A percentile compares a stretch with the other conserved stretches of the same genome.
Evolutionary conservation across 2,888 invertebrate genomes (phyloP).

Genomic region (Clivina fossor): DNA sequence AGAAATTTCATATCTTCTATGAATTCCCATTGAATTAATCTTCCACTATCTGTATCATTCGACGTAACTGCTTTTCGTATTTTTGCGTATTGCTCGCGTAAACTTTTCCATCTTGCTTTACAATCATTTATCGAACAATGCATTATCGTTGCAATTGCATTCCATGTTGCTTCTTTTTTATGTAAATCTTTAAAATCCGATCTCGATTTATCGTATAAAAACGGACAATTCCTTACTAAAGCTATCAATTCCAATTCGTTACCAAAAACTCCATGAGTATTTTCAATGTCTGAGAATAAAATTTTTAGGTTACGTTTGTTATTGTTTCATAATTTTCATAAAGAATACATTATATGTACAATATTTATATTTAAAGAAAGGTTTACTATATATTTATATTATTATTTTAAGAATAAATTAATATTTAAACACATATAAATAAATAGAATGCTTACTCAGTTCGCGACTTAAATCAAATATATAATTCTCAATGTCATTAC

Average conservation of each 20-base stretch:
- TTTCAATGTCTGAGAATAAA: conserved; percentile 38
- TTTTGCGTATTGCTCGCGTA: conserved; percentile 40
- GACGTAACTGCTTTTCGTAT: conserved; percentile 31
- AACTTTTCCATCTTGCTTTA: conserved; percentile 37
- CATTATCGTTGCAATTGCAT: conserved; percentile 40
- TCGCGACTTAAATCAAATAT: conserved; percentile 26
- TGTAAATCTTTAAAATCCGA: conserved; percentile 40
- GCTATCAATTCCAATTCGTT: conserved; percentile 43
- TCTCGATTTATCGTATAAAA: conserved; percentile 40
- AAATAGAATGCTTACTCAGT: conserved; percentile 15
- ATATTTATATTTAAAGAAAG: too few species aligned
- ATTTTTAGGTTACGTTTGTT: conserved; percentile 1
- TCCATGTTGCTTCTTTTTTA: conserved; percentile 42
- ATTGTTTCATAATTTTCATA: not conserved
- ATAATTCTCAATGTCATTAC: conserved; percentile 25
- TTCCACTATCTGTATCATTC: conserved; percentile 14
- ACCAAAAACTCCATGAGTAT: conserved; percentile 40
- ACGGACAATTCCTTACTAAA: conserved; percentile 41
- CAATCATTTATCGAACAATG: conserved; percentile 37
- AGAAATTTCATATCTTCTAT: conserved; percentile 43
- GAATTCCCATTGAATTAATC: conserved; percentile 37
- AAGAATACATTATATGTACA: not conserved
- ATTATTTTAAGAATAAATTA: not conserved
- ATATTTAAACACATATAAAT: not conserved
- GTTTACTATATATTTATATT: not conserved